Evolutionary conservation across 2,888 invertebrate species (phyloP).

Genomic region (Prosapia bicincta): DNA sequence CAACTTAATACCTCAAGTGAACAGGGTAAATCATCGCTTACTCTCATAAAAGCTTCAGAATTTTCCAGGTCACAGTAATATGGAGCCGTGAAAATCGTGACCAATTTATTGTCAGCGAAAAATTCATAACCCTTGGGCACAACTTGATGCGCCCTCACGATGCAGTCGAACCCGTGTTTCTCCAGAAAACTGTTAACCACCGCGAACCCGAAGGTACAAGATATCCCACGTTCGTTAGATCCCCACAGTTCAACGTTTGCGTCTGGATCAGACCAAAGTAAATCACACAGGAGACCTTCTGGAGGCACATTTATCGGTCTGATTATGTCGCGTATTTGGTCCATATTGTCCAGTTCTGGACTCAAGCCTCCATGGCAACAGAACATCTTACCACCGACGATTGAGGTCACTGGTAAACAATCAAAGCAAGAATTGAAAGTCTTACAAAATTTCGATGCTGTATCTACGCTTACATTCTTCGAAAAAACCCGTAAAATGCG

Average conservation of each 20-base stretch:
- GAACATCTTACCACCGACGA: slow-evolving; percentile 62
- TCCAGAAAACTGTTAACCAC: neutral
- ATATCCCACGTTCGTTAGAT: slow-evolving; percentile 60
- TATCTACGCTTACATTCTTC: slow-evolving; percentile 26
- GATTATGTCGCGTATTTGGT: slow-evolving; percentile 54
- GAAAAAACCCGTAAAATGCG: neutral
- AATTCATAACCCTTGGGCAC: slow-evolving; percentile 10
- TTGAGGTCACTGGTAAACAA: slow-evolving; percentile 57
- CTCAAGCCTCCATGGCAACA: slow-evolving; percentile 57
- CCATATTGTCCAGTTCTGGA: slow-evolving; percentile 51
- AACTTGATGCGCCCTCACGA: neutral
- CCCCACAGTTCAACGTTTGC: slow-evolving; percentile 50
- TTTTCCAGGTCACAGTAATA: neutral
- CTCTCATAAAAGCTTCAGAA: neutral
- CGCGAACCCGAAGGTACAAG: slow-evolving; percentile 58
- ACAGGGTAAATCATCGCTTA: neutral
- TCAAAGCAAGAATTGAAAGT: slow-evolving; percentile 48
- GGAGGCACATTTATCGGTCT: slow-evolving; percentile 56
- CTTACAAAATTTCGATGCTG: slow-evolving; percentile 44
- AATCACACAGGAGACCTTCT: slow-evolving; percentile 55
- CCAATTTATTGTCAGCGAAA: slow-evolving; percentile 31
- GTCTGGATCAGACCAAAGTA: slow-evolving; percentile 53
- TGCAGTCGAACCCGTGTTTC: neutral
- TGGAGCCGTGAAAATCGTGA: slow-evolving; percentile 22
- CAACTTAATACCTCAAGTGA: neutral